phyloP scores from a whole-genome alignment of 2,797 vertebrate genomes.

The Valencia hispanica region DNA sequence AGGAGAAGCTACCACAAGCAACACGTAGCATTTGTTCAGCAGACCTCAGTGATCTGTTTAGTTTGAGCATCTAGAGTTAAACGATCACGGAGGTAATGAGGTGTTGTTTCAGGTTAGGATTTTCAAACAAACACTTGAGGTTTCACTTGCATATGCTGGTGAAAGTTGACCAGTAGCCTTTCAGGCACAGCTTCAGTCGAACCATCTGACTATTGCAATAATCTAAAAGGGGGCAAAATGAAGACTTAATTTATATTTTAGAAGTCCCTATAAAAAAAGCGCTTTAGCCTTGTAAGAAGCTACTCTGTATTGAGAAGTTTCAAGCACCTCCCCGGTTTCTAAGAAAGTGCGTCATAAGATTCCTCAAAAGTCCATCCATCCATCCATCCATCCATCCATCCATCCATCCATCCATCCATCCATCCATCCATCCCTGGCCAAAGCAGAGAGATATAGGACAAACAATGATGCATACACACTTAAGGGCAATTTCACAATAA shows the following conservation, averaged over 20 bases:
- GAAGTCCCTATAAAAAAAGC: background rate
- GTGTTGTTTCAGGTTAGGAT: background rate
- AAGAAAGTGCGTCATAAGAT: background rate
- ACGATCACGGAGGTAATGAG: background rate
- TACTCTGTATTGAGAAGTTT: background rate
- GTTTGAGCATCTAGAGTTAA: background rate
- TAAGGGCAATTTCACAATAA: too few species aligned
- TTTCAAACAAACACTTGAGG: background rate
- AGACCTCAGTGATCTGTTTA: background rate
- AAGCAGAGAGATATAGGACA: too few species aligned
- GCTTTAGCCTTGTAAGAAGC: background rate
- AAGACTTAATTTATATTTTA: background rate
- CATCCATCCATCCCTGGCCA: too few species aligned
- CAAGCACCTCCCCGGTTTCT: background rate
- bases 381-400: background rate
- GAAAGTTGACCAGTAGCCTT: background rate
- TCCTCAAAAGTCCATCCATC: too few species aligned
- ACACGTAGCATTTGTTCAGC: background rate
- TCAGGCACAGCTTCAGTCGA: background rate
- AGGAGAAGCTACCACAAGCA: background rate
- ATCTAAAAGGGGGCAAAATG: background rate
- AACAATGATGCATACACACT: too few species aligned
- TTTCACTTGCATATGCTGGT: background rate
- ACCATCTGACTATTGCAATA: background rate
- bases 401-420: background rate